Conservation (phyloP, 2,888 invertebrate genomes). For the Nomada fabriciana region DNA sequence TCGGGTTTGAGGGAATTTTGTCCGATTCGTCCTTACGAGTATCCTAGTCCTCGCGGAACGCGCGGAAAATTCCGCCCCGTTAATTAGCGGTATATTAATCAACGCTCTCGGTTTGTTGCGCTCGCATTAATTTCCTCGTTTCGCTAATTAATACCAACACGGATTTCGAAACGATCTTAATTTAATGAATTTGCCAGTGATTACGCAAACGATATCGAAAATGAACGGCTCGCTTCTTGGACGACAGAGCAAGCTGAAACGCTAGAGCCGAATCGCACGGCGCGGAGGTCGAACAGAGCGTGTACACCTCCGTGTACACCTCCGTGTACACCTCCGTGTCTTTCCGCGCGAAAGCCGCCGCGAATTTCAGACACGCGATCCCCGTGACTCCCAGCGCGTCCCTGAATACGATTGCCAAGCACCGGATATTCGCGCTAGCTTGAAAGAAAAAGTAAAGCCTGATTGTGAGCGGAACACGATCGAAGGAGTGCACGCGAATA, state of each 20-base stretch:
- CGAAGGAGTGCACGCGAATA: conserved; percentile 29
- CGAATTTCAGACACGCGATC: conserved; percentile 17
- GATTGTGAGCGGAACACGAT: conserved; percentile 34
- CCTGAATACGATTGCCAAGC: conserved; percentile 52
- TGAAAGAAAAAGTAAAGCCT: conserved; percentile 3
- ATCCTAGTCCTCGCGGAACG: conserved; percentile 29
- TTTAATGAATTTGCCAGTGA: background rate
- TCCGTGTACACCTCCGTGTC: too few relatives aligned
- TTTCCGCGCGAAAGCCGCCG: conserved; percentile 32
- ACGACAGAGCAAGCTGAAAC: background rate
- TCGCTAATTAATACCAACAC: conserved; percentile 54
- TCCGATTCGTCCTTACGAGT: background rate
- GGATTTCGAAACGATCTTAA: conserved; percentile 9
- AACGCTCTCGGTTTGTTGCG: conserved; percentile 51
- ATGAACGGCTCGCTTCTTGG: background rate
- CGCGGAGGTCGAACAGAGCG: too few relatives aligned
- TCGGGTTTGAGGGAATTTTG: conserved; percentile 7
- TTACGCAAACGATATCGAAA: background rate
- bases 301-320: too few relatives aligned
- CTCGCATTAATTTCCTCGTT: conserved; percentile 44
- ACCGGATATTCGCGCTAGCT: conserved; percentile 44
- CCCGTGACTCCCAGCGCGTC: conserved; percentile 22
- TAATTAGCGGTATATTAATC: conserved; percentile 67
- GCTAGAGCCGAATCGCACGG: background rate
- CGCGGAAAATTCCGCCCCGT: conserved; percentile 26